phyloP scores from a whole-genome alignment of 2,888 invertebrate species.

The Amblyjoppa fuscipennis region DNA sequence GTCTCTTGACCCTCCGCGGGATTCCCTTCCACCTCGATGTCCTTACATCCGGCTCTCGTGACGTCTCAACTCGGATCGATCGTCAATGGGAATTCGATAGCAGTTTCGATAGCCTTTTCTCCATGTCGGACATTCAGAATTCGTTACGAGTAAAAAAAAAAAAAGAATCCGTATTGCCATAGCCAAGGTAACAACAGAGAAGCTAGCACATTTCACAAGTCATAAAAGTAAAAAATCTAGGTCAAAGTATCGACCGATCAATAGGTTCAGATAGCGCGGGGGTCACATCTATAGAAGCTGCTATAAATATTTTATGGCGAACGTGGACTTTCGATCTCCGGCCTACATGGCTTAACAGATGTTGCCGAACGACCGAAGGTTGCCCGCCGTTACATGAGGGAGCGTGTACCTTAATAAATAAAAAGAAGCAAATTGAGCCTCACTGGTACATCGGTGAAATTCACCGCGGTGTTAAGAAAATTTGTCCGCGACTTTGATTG shows the following conservation, averaged over 20 bases:
- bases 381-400: too few species aligned
- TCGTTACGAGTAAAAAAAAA: not conserved
- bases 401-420: not conserved
- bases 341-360: not conserved
- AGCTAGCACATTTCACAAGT: not conserved
- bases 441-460: not conserved
- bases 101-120: conserved; percentile 71
- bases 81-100: conserved; percentile 79
- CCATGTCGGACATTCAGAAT: conserved; percentile 60
- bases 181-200: not conserved
- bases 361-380: not conserved
- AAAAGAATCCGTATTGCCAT: not conserved
- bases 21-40: conserved; percentile 44
- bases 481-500: conserved; percentile 14
- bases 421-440: not conserved
- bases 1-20: conserved; percentile 68
- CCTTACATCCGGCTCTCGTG: conserved; percentile 43
- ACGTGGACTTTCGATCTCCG: not conserved
- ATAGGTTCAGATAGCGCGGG: not conserved
- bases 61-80: conserved; percentile 70
- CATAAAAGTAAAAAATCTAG: not conserved
- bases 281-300: not conserved
- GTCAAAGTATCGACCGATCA: not conserved
- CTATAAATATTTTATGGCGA: not conserved
- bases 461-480: not conserved